phyloP scores from a whole-genome alignment of 1,140 invertebrate genomes.

The Lutraria rhynchaena region DNA sequence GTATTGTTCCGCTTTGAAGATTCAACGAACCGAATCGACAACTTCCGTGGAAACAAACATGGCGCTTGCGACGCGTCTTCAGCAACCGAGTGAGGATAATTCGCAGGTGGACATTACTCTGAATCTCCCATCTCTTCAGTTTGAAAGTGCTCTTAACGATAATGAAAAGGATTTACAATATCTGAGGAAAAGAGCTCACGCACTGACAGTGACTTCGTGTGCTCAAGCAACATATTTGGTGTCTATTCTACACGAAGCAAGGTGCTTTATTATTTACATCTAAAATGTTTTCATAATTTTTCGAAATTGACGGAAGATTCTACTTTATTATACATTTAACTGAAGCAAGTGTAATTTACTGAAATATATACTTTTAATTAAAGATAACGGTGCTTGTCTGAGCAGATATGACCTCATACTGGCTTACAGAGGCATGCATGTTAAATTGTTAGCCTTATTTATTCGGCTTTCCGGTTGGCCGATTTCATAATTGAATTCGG shows the following conservation, averaged over 20 bases:
- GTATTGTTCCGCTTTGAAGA: not conserved
- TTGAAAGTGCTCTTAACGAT: conserved; percentile 73
- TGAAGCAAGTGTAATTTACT: too few species aligned
- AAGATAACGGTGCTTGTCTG: too few species aligned
- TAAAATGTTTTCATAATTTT: too few species aligned
- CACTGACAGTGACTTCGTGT: conserved; percentile 69
- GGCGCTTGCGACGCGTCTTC: conserved; percentile 67
- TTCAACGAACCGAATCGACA: conserved; percentile 5
- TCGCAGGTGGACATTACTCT: conserved; percentile 66
- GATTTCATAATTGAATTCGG: too few species aligned
- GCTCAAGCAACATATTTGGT: conserved; percentile 69
- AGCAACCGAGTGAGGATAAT: conserved; percentile 56
- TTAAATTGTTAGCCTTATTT: too few species aligned
- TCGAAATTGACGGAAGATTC: too few species aligned
- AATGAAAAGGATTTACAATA: conserved; percentile 69
- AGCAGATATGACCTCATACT: too few species aligned
- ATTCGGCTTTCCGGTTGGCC: too few species aligned
- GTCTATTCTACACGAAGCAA: conserved; percentile 68
- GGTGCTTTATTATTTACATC: conserved; percentile 52
- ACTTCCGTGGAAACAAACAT: conserved; percentile 72
- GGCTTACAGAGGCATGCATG: too few species aligned
- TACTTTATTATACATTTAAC: too few species aligned
- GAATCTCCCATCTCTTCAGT: conserved; percentile 69
- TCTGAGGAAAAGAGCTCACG: conserved; percentile 68
- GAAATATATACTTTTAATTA: too few species aligned